Evolutionary conservation across 1,140 invertebrate genomes (phyloP).

Genomic region (Metopolophium dirhodum): DNA sequence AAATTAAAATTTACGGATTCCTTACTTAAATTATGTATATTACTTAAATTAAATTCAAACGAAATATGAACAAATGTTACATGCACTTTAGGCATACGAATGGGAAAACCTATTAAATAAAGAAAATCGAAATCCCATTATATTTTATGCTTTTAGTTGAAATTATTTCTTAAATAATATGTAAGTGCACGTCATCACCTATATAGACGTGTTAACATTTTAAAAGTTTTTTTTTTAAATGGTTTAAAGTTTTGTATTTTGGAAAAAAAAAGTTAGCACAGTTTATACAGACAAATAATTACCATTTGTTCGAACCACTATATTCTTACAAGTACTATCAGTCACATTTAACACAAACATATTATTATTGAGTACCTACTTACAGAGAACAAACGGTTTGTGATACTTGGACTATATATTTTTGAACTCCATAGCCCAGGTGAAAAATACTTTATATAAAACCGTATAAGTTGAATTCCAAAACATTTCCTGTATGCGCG

Average conservation of each 20-base stretch:
- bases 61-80: neutral
- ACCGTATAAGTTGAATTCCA: neutral
- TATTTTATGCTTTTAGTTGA: neutral
- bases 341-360: neutral
- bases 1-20: neutral
- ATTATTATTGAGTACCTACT: neutral
- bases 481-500: neutral
- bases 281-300: neutral
- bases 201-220: neutral
- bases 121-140: neutral
- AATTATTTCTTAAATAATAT: neutral
- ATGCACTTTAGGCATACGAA: neutral
- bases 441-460: neutral
- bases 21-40: neutral
- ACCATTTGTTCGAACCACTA: neutral
- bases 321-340: neutral
- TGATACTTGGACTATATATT: neutral
- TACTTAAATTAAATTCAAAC: neutral
- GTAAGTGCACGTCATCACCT: neutral
- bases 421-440: too few relatives aligned
- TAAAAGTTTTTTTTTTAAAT: neutral
- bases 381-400: neutral
- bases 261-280: neutral
- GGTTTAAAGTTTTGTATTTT: neutral
- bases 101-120: neutral